Conservation (phyloP, 2,797 vertebrate genomes). For the Phrynocephalus guinanensis region DNA sequence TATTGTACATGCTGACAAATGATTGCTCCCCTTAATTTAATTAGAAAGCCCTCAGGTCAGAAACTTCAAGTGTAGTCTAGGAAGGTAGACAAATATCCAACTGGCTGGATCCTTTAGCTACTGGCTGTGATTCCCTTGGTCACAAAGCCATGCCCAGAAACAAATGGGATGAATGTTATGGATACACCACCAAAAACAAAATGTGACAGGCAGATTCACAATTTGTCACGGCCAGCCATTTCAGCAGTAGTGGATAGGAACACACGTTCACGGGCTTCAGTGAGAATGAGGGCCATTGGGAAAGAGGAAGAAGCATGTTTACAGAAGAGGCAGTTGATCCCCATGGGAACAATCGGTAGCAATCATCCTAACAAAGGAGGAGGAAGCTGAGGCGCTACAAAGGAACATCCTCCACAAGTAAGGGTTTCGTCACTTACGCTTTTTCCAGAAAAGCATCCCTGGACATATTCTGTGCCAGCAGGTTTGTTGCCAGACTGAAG, state of each 20-base stretch:
- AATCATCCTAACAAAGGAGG: conserved; percentile 61
- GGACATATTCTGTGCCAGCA: conserved; percentile 96
- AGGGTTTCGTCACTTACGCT: conserved; percentile 83
- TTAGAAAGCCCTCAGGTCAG: too few species aligned
- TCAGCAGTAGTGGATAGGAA: not conserved
- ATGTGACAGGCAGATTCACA: not conserved
- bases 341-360: conserved; percentile 70
- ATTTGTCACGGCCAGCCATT: not conserved
- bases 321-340: conserved; percentile 63
- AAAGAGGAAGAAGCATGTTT: conserved; percentile 71
- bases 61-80: too few species aligned
- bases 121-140: not conserved
- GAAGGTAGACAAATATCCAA: too few species aligned
- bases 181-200: not conserved
- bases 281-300: conserved; percentile 35
- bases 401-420: conserved; percentile 60
- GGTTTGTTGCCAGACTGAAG: conserved; percentile 94
- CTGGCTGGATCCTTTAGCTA: not conserved
- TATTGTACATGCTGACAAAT: too few species aligned
- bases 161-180: not conserved
- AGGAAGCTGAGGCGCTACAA: conserved; percentile 74
- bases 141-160: not conserved
- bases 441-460: conserved; percentile 95
- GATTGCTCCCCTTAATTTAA: too few species aligned
- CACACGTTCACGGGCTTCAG: not conserved